Conservation (phyloP, 2,888 invertebrate species). For the Drosophila anomalata region DNA sequence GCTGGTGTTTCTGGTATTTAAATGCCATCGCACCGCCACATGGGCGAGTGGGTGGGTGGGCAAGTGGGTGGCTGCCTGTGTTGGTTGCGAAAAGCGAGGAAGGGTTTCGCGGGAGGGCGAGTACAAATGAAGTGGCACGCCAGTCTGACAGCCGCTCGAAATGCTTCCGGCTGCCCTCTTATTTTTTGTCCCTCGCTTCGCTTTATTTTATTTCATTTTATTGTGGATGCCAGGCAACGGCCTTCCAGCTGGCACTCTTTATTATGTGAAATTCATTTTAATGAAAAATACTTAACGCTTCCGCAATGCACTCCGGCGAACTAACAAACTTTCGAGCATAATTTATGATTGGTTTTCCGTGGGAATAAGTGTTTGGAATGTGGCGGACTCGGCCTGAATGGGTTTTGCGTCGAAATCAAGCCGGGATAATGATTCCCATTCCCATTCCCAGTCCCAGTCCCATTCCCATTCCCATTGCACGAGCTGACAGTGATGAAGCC, state of each 20-base stretch:
- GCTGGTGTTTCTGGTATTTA: slow-evolving; percentile 31
- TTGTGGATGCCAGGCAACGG: neutral
- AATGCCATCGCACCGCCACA: slow-evolving; percentile 22
- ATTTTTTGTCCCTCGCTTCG: neutral
- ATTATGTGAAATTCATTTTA: slow-evolving; percentile 49
- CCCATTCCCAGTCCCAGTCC: neutral
- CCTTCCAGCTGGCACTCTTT: slow-evolving; percentile 20
- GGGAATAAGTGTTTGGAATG: neutral
- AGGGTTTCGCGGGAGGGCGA: neutral
- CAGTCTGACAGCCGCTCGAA: slow-evolving; percentile 45
- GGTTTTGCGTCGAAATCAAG: neutral
- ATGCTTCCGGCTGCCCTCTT: slow-evolving; percentile 24
- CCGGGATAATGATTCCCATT: slow-evolving; percentile 20
- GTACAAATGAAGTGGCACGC: slow-evolving; percentile 59
- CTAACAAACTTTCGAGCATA: neutral
- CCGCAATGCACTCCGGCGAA: neutral
- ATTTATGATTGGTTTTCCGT: neutral
- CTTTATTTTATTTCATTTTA: neutral
- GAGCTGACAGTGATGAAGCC: slow-evolving; percentile 37
- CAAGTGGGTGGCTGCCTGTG: neutral
- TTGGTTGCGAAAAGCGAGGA: neutral
- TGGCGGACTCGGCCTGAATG: neutral
- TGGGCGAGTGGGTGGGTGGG: neutral
- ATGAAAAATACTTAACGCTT: slow-evolving; percentile 43
- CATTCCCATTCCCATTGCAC: slow-evolving; percentile 1